These are phyloP conservation scores for Lapara coniferarum DNA, from an alignment of 2,888 invertebrate species.

Conservation along the genomic window DNA sequence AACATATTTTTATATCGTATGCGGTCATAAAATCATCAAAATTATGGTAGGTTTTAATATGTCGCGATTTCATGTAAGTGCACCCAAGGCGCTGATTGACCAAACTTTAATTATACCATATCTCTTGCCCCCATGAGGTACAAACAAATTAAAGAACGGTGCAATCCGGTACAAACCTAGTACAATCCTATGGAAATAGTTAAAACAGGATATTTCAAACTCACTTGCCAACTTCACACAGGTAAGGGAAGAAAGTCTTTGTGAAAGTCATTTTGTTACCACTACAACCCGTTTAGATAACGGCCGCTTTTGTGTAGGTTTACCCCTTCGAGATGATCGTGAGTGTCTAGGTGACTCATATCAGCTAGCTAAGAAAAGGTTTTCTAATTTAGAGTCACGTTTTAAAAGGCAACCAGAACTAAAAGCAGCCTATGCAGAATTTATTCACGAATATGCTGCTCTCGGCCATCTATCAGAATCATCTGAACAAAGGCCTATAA, in stretches of 20 bases:
- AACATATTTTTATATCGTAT: too few species aligned
- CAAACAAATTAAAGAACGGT: too few species aligned
- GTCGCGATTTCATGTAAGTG: too few species aligned
- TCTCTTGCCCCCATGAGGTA: too few species aligned
- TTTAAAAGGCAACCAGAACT: not conserved
- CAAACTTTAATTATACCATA: too few species aligned
- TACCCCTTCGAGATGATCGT: not conserved
- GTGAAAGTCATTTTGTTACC: conserved; percentile 2
- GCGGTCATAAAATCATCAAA: too few species aligned
- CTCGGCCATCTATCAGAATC: conserved; percentile 11
- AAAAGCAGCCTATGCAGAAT: not conserved
- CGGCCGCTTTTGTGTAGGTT: conserved; percentile 1
- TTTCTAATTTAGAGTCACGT: not conserved
- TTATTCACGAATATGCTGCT: conserved; percentile 4
- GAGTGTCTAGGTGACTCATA: not conserved
- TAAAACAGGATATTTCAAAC: too few species aligned
- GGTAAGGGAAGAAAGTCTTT: not conserved
- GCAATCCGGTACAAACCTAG: too few species aligned
- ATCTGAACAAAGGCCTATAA: not conserved
- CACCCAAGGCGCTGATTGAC: too few species aligned
- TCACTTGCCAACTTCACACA: too few species aligned
- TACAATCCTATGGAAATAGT: too few species aligned
- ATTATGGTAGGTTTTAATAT: too few species aligned
- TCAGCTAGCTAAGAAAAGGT: not conserved
- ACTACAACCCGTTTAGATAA: not conserved